Base-by-base conservation (phyloP, 2,888 invertebrate species). In the Oligia latruncula region DNA sequence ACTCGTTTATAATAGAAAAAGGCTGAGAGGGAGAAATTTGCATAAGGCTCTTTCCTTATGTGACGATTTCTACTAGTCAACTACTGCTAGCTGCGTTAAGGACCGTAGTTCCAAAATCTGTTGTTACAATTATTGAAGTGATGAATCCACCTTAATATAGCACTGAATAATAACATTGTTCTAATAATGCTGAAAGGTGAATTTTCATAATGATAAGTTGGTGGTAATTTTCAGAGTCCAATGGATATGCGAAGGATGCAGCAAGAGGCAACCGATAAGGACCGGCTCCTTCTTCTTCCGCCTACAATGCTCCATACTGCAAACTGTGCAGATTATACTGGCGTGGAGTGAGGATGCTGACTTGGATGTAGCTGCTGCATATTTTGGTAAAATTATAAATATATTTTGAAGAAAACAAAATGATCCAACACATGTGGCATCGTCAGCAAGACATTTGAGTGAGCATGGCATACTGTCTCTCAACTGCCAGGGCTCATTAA, bases 311-410 rank as follows among this genome's bases (percentile, higher is more conserved):
- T 97, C 97, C 78, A 94, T 98, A 72, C 95, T 97, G 82, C 97
- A 97, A 90, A 96, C 97, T 67, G 93, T 98, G 80, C 97, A 97
- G 91, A 93, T 97, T 20, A 97, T 98, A 77, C 92, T 98, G 65
- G 98, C 97, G 0, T 98, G 98, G 98, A 97, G 97, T 92, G 97
- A 98, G 88, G 97, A 97, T 91, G 97, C 97, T n/a, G 97, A 97
- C 62, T 91, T 95, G 13, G 95, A 95, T 74, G 89, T 94, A 49
- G 96, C 97, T 66, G 96, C 97, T 29, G 94, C 95, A 85, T 94
- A 97, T 89, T 97, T 98, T 93, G 97, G 98, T 98, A 93, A 90
- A 40, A 60, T n/a, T 46, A 9, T 1, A 46, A 46, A 46, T n/a
- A 67, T 43, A 43, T 8, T 60, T 60, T 60, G n/a, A 60, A 60